phyloP scores from a whole-genome alignment of 2,888 invertebrate species.

The Eudasyphora cyanicolor region DNA sequence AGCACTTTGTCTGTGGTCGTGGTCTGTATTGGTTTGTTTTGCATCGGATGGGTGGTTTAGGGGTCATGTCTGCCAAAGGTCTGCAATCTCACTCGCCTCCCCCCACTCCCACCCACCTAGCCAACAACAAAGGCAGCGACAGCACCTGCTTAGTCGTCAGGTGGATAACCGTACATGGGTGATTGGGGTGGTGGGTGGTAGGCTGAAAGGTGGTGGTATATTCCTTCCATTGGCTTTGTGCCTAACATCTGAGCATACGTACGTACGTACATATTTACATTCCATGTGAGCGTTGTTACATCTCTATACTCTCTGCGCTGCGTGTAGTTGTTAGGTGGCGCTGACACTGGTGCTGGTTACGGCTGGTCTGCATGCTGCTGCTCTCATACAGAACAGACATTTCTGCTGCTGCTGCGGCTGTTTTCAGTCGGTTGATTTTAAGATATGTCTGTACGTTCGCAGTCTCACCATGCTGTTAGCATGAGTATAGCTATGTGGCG shows the following conservation, averaged over 20 bases:
- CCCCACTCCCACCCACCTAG: no score
- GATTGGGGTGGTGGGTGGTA: no score
- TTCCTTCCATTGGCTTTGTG: neutral
- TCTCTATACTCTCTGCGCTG: constrained; percentile 43
- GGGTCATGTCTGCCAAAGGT: constrained; percentile 34
- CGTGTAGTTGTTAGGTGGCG: constrained; percentile 11
- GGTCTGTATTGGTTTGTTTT: no score
- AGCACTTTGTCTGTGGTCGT: neutral
- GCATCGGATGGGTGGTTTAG: no score
- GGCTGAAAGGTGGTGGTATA: constrained; percentile 11
- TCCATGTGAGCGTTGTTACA: constrained; percentile 41
- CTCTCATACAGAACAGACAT: constrained; percentile 69
- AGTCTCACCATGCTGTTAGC: no score
- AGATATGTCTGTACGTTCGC: constrained; percentile 24
- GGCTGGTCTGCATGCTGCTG: constrained; percentile 63
- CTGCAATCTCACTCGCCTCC: neutral
- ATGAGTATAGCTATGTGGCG: constrained; percentile 26
- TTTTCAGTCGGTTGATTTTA: constrained; percentile 42
- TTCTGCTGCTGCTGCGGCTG: constrained; percentile 60
- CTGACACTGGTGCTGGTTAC: constrained; percentile 56
- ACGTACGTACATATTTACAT: neutral
- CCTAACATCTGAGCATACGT: neutral
- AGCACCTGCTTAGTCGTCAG: constrained; percentile 1
- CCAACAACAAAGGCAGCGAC: neutral
- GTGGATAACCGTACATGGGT: constrained; percentile 17